phyloP scores from a whole-genome alignment of 2,797 vertebrate genomes.

The Myripristis jacobus region DNA sequence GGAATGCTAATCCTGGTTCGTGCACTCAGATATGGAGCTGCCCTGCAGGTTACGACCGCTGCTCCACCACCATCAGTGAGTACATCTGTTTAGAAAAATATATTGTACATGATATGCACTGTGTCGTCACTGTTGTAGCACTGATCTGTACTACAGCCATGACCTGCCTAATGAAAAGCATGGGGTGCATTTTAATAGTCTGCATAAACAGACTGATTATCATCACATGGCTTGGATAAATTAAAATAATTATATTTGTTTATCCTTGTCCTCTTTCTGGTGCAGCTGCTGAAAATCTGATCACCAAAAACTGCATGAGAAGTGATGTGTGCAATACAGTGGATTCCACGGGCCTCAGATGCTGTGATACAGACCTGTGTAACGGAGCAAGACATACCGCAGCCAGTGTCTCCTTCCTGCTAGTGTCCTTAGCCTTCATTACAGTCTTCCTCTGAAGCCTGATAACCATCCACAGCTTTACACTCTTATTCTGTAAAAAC shows the following conservation, averaged over 20 bases:
- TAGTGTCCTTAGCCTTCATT: conserved; percentile 18
- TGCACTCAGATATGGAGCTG: conserved; percentile 39
- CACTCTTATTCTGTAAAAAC: background rate
- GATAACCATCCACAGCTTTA: background rate
- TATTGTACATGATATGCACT: no score
- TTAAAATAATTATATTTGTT: background rate
- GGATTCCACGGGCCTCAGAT: conserved; percentile 28
- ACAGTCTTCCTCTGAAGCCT: conserved; percentile 34
- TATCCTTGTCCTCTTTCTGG: conserved; percentile 7
- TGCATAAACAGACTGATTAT: no score
- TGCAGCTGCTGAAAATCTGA: conserved; percentile 58
- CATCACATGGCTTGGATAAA: no score
- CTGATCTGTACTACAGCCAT: background rate
- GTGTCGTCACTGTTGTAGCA: background rate
- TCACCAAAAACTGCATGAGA: conserved; percentile 64
- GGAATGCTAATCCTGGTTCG: conserved; percentile 30
- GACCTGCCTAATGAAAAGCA: no score
- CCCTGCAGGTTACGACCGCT: conserved; percentile 19
- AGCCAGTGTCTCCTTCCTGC: conserved; percentile 40
- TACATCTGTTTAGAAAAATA: background rate
- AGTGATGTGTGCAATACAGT: conserved; percentile 43
- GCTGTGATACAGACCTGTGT: conserved; percentile 52
- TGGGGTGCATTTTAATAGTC: no score
- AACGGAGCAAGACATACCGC: conserved; percentile 43
- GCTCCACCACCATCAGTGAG: conserved; percentile 41